Percentiles rank a stretch among this genome's conserved stretches.
These are phyloP conservation scores for Epistrophe grossulariae DNA, from an alignment of 2,888 invertebrate species.

Conservation along the genomic window DNA sequence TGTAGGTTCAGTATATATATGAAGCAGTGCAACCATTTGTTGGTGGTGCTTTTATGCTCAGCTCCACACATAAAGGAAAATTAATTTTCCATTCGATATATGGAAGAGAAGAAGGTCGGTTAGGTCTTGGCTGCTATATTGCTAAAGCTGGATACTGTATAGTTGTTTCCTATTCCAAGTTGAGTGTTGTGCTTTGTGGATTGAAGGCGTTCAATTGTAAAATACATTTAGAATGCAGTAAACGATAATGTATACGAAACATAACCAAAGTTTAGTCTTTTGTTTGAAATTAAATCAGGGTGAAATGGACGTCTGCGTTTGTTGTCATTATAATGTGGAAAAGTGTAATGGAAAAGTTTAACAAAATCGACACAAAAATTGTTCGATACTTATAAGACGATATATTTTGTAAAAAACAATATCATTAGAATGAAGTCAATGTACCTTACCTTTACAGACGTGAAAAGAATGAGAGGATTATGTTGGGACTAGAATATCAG, in stretches of 20 bases:
- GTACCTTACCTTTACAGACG: too few species aligned
- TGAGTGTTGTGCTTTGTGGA: constrained; percentile 64
- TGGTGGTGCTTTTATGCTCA: constrained; percentile 46
- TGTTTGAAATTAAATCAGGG: constrained; percentile 39
- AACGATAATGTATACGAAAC: constrained; percentile 52
- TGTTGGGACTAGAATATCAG: too few species aligned
- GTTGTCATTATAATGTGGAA: not conserved
- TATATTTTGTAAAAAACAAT: not conserved
- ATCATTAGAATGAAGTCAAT: not conserved
- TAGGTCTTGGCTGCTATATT: constrained; percentile 24
- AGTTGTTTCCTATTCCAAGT: constrained; percentile 59
- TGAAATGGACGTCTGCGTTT: constrained; percentile 22
- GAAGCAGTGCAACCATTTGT: not conserved
- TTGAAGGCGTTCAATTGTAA: constrained; percentile 71
- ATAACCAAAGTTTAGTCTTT: constrained; percentile 44
- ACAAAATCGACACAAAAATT: not conserved
- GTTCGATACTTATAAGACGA: not conserved
- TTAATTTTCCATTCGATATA: constrained; percentile 61
- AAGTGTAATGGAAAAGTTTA: too few species aligned
- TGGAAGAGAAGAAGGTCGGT: constrained; percentile 36
- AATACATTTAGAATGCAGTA: constrained; percentile 63
- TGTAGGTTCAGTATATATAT: not conserved
- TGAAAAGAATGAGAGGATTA: too few species aligned
- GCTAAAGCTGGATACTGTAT: constrained; percentile 34
- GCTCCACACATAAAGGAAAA: constrained; percentile 60